Evolutionary conservation across 2,888 invertebrate genomes (phyloP).

Genomic region (Melieria crassipennis): DNA sequence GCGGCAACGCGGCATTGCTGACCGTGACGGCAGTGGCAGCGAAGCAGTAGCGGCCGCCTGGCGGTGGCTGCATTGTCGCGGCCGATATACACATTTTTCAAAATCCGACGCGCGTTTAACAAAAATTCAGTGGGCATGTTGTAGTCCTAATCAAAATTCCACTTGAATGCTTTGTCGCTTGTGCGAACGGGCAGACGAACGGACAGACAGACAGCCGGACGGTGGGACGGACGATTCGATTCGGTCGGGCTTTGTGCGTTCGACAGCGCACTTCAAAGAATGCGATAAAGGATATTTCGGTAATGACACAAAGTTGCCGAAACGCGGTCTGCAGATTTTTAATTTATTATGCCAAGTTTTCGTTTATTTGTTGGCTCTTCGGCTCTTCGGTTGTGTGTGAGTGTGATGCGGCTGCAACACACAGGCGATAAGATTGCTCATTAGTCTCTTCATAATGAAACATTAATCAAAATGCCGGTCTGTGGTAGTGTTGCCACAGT

Average conservation of each 20-base stretch:
- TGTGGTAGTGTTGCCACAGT: background rate
- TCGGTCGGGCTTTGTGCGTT: conserved; percentile 25
- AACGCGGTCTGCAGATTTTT: conserved; percentile 30
- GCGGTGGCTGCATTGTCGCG: conserved; percentile 5
- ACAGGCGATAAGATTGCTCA: conserved; percentile 40
- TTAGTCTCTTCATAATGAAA: conserved; percentile 48
- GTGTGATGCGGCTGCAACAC: background rate
- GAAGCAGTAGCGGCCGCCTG: background rate
- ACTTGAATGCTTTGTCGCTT: conserved; percentile 37
- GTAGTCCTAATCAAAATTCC: conserved; percentile 66
- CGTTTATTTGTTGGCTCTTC: conserved; percentile 2
- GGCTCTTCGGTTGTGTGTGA: background rate
- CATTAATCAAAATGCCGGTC: conserved; percentile 50
- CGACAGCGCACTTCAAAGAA: conserved; percentile 38
- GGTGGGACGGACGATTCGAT: background rate
- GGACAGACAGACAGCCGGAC: background rate
- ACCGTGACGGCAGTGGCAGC: background rate
- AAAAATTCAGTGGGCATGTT: conserved; percentile 49
- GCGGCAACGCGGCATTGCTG: background rate
- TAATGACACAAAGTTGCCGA: conserved; percentile 27
- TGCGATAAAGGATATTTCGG: conserved; percentile 37
- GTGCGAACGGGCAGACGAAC: background rate
- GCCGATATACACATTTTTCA: conserved; percentile 50
- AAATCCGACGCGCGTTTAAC: conserved; percentile 57
- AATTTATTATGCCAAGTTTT: conserved; percentile 28